Conservation (phyloP, 2,113 vertebrate genomes). For the Anoplopoma fimbria region DNA sequence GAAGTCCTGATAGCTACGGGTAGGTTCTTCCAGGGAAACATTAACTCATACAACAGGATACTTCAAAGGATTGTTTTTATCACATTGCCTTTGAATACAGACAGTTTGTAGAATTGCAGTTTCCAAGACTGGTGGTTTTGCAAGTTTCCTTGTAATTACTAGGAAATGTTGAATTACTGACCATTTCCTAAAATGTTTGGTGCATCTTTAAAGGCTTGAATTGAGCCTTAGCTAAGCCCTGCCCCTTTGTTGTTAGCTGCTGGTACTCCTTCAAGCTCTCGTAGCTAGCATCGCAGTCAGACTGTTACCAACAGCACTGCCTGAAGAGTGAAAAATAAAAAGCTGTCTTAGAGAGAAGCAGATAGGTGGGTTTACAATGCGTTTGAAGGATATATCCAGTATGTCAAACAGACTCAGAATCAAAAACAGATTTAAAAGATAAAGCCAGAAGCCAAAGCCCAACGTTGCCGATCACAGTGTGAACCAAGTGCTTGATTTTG, state of each 20-base stretch:
- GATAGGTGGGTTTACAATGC: neutral
- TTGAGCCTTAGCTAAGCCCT: neutral
- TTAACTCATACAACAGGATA: constrained; percentile 10
- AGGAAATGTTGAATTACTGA: neutral
- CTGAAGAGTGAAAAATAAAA: too few relatives aligned
- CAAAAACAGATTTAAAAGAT: too few relatives aligned
- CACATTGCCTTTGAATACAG: neutral
- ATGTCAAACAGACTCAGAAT: too few relatives aligned
- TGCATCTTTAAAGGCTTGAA: neutral
- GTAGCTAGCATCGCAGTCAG: too few relatives aligned
- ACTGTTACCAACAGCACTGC: too few relatives aligned
- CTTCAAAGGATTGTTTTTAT: neutral
- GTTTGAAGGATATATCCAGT: too few relatives aligned
- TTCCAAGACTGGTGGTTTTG: neutral
- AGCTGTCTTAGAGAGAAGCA: too few relatives aligned
- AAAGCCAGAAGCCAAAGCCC: too few relatives aligned
- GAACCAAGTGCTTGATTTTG: too few relatives aligned
- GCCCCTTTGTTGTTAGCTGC: neutral
- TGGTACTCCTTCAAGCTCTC: neutral
- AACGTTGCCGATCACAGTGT: neutral
- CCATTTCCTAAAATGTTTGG: neutral
- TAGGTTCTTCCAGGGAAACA: constrained; percentile 6
- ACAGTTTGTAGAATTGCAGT: neutral
- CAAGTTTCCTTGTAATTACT: neutral
- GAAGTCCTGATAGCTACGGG: constrained; percentile 23